These are phyloP conservation scores for Xyrauchen texanus DNA, from an alignment of 2,113 vertebrate genomes.

Conservation along the genomic window DNA sequence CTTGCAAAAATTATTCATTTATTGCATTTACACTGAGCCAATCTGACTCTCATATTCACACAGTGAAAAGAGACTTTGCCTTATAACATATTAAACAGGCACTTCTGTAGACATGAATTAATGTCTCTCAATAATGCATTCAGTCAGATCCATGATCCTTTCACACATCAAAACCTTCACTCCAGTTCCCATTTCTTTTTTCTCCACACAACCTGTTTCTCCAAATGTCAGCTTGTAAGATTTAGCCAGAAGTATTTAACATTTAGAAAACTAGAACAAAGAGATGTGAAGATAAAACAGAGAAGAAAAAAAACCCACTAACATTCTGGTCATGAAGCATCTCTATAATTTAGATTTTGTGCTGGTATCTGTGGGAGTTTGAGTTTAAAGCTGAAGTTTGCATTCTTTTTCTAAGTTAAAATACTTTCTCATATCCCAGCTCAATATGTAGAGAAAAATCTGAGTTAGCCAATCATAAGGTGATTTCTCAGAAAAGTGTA, in stretches of 20 bases:
- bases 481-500: too few relatives aligned
- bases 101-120: conserved; percentile 64
- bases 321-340: conserved; percentile 63
- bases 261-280: conserved; percentile 54
- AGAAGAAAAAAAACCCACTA: conserved; percentile 38
- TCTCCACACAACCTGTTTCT: conserved; percentile 25
- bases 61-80: conserved; percentile 41
- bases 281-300: conserved; percentile 34
- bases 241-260: conserved; percentile 67
- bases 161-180: conserved; percentile 68
- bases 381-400: too few relatives aligned
- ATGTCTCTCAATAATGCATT: conserved; percentile 71
- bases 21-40: conserved; percentile 20
- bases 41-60: conserved; percentile 28
- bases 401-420: too few relatives aligned
- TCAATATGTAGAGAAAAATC: too few relatives aligned
- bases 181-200: conserved; percentile 56
- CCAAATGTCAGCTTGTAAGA: conserved; percentile 52
- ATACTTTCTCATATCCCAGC: too few relatives aligned
- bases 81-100: conserved; percentile 66
- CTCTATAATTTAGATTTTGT: conserved; percentile 55
- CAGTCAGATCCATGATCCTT: conserved; percentile 63
- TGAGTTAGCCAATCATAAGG: too few relatives aligned
- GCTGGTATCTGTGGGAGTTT: neutral
- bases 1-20: conserved; percentile 10